A percentile compares a stretch with the other conserved stretches of the same genome.
phyloP scores from a whole-genome alignment of 2,888 invertebrate species.

The Atherix ibis region DNA sequence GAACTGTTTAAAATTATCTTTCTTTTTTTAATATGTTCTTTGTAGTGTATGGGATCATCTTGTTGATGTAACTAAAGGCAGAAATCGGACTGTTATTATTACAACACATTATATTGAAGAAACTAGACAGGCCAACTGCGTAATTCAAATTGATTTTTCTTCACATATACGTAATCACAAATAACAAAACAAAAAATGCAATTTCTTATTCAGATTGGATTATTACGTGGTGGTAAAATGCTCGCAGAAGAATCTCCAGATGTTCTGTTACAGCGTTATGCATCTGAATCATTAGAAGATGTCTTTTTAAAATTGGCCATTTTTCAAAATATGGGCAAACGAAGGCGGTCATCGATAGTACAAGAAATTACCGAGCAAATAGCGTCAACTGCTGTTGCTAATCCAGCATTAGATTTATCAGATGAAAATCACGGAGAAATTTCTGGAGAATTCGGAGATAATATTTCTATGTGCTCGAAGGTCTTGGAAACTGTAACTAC shows the following conservation, averaged over 20 bases:
- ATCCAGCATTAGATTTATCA: slow-evolving; percentile 49
- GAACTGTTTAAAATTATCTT: slow-evolving; percentile 1
- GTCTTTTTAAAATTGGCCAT: slow-evolving; percentile 69
- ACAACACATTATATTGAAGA: slow-evolving; percentile 82
- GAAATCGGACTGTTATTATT: slow-evolving; percentile 65
- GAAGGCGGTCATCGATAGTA: slow-evolving; percentile 62
- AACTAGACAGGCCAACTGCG: slow-evolving; percentile 65
- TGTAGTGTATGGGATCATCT: slow-evolving; percentile 70
- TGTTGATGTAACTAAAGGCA: slow-evolving; percentile 58
- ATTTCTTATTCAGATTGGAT: slow-evolving; percentile 45
- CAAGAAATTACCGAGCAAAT: slow-evolving; percentile 57
- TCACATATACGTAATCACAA: not conserved
- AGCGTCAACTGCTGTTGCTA: slow-evolving; percentile 46
- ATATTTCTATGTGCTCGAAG: slow-evolving; percentile 61
- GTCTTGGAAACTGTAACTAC: slow-evolving; percentile 46
- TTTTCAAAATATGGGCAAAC: slow-evolving; percentile 65
- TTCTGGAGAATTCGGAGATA: slow-evolving; percentile 76
- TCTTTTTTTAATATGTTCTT: slow-evolving; percentile 13
- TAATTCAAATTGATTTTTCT: too few relatives aligned
- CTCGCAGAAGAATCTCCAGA: slow-evolving; percentile 69
- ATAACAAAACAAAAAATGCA: not conserved
- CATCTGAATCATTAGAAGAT: slow-evolving; percentile 57
- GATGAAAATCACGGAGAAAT: slow-evolving; percentile 55
- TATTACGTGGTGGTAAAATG: slow-evolving; percentile 70
- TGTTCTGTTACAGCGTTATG: slow-evolving; percentile 53